Base-by-base conservation (phyloP, 2,797 vertebrate species). In the Furcifer pardalis region DNA sequence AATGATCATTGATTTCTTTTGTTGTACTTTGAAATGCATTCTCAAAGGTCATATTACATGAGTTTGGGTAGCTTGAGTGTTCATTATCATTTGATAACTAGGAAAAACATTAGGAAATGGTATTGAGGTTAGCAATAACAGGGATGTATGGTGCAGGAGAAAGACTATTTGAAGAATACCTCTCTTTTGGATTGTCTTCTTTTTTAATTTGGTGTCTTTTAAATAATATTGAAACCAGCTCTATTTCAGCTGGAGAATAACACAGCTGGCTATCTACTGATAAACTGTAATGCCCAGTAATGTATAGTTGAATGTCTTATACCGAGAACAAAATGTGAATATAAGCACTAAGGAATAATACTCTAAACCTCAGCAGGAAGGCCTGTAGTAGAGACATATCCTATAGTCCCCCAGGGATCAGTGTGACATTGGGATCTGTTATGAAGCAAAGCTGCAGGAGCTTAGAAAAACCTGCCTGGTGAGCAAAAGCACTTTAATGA, bases 301-400 rank as follows among this genome's bases (percentile, higher is more conserved):
- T 81, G 87, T 32, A 86, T 63, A 84, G 32, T 19, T 83, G 35
- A 88, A 81, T 73, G 79, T 91, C 91, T 89, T 81, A 87, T 32
- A 81, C 5, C 10, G 25, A 93, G 63, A 86, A 88, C 35, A 93
- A 93, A 87, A 80, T 73, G 27, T 63, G 44, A 92, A 62, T 89
- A 5, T 87, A 90, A 91, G 87, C 62, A 90, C 78, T 84, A 84
- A 79, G 65, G 56, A 83, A 87, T 37, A 87, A 87, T 81, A 80
- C 84, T 85, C 91, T 86, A 85, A 89, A 92, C 89, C 89, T 93
- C 92, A 84, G 86, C 87, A 79, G 69, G 88, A 82, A 83, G 44
- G 88, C 35, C 42, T 89, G 90, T 86, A 88, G 82, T 35, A 4
- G 83, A 84, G 71, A 46, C 17, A 30, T 52, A 86, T 87, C 46